Evolutionary conservation across 92 coral and sea anemone species (phyloP).

Genomic region (Palythoa grandis): DNA sequence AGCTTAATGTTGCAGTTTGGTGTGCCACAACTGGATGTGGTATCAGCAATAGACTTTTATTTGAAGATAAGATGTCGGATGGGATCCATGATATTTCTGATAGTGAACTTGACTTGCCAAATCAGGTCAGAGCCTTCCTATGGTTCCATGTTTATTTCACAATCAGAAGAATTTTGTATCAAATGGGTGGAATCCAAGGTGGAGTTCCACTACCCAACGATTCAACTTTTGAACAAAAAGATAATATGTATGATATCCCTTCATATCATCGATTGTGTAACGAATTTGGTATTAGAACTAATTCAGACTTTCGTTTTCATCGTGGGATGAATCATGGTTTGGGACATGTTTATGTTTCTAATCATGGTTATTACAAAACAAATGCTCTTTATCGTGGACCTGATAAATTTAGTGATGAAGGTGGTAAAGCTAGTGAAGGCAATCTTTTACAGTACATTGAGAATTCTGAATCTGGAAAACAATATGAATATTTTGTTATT

Average conservation of each 20-base stretch:
- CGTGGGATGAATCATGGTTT: not conserved
- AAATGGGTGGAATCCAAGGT: not conserved
- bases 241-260: not conserved
- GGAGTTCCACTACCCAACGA: not conserved
- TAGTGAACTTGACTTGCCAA: not conserved
- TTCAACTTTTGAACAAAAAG: not conserved
- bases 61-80: not conserved
- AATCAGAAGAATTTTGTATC: not conserved
- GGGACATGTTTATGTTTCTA: not conserved
- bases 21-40: constrained; percentile 16
- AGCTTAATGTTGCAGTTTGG: constrained; percentile 17
- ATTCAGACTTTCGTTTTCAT: not conserved
- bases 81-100: not conserved
- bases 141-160: constrained; percentile 17
- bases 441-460: not conserved
- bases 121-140: not conserved
- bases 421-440: not conserved
- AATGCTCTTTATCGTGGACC: not conserved
- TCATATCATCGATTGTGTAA: not conserved
- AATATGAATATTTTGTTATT: constrained; percentile 19
- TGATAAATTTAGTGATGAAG: not conserved
- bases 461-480: not conserved
- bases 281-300: not conserved
- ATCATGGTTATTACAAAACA: not conserved
- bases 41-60: not conserved